A percentile compares a stretch with the other conserved stretches of the same genome.
These are phyloP conservation scores for Neodiprion pinetum DNA, from an alignment of 1,140 invertebrate genomes.

Conservation along the genomic window DNA sequence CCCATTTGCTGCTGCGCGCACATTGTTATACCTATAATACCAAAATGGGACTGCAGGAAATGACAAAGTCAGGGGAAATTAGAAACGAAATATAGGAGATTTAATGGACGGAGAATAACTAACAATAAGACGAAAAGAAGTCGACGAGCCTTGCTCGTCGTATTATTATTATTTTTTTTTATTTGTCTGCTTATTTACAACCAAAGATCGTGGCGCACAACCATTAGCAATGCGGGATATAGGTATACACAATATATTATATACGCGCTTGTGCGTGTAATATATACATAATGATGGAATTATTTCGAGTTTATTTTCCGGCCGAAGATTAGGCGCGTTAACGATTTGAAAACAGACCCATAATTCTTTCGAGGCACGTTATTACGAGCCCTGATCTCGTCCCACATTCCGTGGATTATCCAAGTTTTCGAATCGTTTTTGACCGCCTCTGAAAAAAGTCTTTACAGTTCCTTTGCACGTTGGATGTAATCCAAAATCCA, in stretches of 20 bases:
- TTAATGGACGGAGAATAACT: too few relatives aligned
- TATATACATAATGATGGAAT: background rate
- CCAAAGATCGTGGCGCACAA: too few relatives aligned
- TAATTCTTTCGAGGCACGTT: background rate
- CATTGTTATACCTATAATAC: too few relatives aligned
- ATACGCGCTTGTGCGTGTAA: background rate
- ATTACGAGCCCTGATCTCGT: background rate
- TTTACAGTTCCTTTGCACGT: too few relatives aligned
- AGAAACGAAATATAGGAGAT: too few relatives aligned
- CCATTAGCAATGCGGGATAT: too few relatives aligned
- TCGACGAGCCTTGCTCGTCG: background rate
- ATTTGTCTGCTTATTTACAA: background rate
- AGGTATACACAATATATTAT: background rate
- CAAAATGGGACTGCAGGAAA: background rate
- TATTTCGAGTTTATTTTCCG: constrained; percentile 2
- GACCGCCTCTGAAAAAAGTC: too few relatives aligned
- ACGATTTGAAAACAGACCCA: constrained; percentile 1
- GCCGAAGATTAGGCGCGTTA: background rate
- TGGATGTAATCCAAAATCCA: too few relatives aligned
- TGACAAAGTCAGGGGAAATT: background rate
- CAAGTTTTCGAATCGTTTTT: too few relatives aligned
- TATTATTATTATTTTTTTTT: background rate
- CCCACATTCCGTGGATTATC: too few relatives aligned
- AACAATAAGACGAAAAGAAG: too few relatives aligned
- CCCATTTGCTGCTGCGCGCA: background rate